Base-by-base conservation (phyloP, 1,140 invertebrate species). In the Drosophila nannoptera region DNA sequence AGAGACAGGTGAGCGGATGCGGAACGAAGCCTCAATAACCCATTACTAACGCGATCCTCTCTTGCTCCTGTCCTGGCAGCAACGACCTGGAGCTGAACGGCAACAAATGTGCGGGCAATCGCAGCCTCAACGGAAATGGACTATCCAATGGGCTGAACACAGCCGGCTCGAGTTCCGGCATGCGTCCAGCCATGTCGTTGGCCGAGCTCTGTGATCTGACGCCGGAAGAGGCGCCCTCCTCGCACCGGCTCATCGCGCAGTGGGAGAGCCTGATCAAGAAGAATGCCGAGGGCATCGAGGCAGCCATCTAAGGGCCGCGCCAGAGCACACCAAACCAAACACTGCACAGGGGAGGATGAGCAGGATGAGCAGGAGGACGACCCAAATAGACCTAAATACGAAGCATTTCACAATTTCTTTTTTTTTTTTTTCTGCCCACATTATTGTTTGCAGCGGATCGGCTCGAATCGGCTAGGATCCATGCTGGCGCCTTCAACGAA, bases 211-310 rank as follows among this genome's bases (percentile, higher is more conserved):
- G 92, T 75, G 91, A 92, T 66, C 77, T 92, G 36, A 87, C 82
- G 9, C 91, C 91, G 2, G 91, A 91, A 6, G 91, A 92, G 75
- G 91, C 91, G 32, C 92, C 92, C 11, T 92, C 92, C 58, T 92
- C 92, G 40, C 92, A 91, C 36, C 90, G 91, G 48, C 90, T 92
- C 22, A 92, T 92, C 64, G 92, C 91, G 32, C 90, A 92, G 83
- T 92, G 92, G 92, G 92, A 92, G 87, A 92, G 90, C 9, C 90
- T 92, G 45, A 92, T 92, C 69, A 91, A 92, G 69, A 90, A 92
- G 87, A 92, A 92, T 64, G 77, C 86, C 36, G 87, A 82, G 55
- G 69, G 69, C 35, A 52, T 75, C 2, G 80, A 77, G 46, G 67
- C 73, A 60, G 69, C 66, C 38, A 73, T 83, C 29, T 83, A 69